A percentile compares a stretch with the other conserved stretches of the same genome.
phyloP scores from a whole-genome alignment of 2,888 invertebrate genomes.

The Patella ulyssiponensis region DNA sequence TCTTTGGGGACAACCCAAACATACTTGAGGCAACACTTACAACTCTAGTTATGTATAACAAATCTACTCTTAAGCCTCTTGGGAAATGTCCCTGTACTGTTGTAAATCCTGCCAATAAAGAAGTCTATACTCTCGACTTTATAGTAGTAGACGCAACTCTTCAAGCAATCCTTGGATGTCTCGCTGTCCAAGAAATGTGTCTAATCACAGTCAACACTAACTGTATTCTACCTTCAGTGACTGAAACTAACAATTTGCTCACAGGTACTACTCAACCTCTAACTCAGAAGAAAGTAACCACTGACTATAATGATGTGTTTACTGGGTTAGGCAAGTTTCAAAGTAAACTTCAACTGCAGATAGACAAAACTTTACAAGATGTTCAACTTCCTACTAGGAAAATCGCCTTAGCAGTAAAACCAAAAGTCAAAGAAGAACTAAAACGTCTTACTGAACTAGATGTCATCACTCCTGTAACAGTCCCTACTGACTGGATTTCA shows the following conservation, averaged over 20 bases:
- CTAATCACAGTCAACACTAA: background rate
- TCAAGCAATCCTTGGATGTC: background rate
- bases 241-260: background rate
- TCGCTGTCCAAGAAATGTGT: background rate
- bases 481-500: no score
- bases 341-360: no score
- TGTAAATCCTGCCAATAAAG: background rate
- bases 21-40: no score
- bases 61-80: no score
- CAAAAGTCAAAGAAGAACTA: background rate
- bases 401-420: background rate
- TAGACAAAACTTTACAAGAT: no score
- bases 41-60: background rate
- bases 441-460: background rate
- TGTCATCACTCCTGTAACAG: conserved; percentile 29
- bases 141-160: background rate
- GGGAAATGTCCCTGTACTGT: background rate
- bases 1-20: no score
- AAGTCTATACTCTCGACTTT: background rate
- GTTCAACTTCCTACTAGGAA: background rate
- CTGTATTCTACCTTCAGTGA: background rate
- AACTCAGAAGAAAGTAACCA: no score
- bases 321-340: no score
- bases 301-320: no score
- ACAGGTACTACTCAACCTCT: no score